A percentile compares a stretch with the other conserved stretches of the same genome.
These are phyloP conservation scores for Phaenicophaeus curvirostris DNA, from an alignment of 2,797 vertebrate genomes.

Conservation along the genomic window DNA sequence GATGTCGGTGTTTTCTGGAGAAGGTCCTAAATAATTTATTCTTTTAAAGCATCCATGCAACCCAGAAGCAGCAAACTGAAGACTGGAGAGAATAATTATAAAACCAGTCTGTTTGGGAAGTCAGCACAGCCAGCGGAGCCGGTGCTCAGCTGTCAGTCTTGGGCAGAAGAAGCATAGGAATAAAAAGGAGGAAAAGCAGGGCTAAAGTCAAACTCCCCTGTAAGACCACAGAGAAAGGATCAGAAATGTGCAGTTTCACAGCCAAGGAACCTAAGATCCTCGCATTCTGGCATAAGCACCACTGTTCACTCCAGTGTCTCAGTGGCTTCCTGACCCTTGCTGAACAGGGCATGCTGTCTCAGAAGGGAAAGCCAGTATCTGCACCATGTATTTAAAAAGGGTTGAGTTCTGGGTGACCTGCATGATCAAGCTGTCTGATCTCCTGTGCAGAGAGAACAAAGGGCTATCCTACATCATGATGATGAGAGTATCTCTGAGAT, in stretches of 20 bases:
- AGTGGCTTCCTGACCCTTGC: not conserved
- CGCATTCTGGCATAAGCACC: not conserved
- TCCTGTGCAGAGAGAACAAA: not conserved
- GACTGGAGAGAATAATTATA: not conserved
- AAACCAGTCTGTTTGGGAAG: not conserved
- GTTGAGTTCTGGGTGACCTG: not conserved
- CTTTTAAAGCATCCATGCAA: not conserved
- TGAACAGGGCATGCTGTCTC: not conserved
- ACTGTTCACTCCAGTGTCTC: not conserved
- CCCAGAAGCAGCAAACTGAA: not conserved
- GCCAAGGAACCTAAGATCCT: not conserved
- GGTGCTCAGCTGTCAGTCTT: not conserved
- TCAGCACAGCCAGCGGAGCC: not conserved
- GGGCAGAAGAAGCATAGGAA: not conserved
- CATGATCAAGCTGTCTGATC: not conserved
- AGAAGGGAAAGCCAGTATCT: not conserved
- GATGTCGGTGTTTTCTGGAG: not conserved
- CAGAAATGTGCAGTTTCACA: not conserved
- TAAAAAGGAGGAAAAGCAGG: not conserved
- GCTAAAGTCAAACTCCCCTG: not conserved
- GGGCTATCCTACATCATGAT: not conserved
- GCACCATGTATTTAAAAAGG: not conserved
- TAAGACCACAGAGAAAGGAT: not conserved
- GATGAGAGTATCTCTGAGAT: not conserved
- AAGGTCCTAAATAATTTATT: not conserved